Evolutionary conservation across 1,140 invertebrate species (phyloP), one percentile per base, ranked within the genome.

Genomic region (Dendrolimus punctatus): DNA sequence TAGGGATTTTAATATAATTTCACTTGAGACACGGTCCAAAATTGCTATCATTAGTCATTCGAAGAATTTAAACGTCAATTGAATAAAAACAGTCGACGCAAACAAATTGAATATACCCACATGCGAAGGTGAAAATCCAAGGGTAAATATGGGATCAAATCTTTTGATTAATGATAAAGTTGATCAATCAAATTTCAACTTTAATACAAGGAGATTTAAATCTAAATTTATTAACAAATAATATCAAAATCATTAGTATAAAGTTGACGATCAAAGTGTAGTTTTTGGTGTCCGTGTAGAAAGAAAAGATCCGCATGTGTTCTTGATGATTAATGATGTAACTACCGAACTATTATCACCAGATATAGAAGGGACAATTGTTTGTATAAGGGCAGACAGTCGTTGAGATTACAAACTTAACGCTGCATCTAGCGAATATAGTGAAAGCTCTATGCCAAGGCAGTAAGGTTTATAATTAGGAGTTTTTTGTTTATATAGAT

Each of bases 81-180:
- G 73, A 73, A 83, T 79, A 83, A 83, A 83, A 82, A 85, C 80
- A 85, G 73, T 68, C 68, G 77, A 77, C 73, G 67, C 62, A 79
- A 80, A 85, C 82, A 83, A 85, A 85, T 85, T 85, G 76, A 68
- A 73, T 76, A 80, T 80, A 80, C 80, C 80, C 80, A 78, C 80
- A 82, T 80, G 69, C 66, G 72, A 73, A 82, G 79, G 82, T 80
- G 80, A 82, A 85, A 83, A 85, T 85, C 78, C 77, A 63, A 75
- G 72, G 70, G 70, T 75, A 85, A 85, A 85, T 80, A 83, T 60
- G 55, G 75, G 75, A 80, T 81, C 70, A 68, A 53, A 60, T 51
- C 46, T 63, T 64, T 71, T 76, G 70, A 81, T 78, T 70, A 79
- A 81, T 82, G 76, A 80, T 74, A 51, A 37, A 10, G 39, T 6